phyloP scores from a whole-genome alignment of 2,888 invertebrate genomes.

The Cenopis cana region DNA sequence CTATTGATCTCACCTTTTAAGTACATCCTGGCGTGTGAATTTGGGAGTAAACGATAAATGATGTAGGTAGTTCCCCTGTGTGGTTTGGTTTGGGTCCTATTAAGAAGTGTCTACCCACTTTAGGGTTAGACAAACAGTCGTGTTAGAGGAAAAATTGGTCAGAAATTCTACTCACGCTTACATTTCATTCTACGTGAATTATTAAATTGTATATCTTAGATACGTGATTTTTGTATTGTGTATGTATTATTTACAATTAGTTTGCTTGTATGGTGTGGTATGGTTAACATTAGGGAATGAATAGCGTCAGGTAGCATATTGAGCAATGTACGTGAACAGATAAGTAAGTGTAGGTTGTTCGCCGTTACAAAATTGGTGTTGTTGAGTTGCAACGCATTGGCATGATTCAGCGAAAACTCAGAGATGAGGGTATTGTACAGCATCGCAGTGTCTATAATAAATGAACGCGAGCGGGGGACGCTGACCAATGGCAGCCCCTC shows the following conservation, averaged over 20 bases:
- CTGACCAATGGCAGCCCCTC: conserved; percentile 85
- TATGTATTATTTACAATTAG: neutral
- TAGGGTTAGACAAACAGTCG: conserved; percentile 6
- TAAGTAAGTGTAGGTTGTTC: neutral
- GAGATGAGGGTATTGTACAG: conserved; percentile 61
- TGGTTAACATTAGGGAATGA: neutral
- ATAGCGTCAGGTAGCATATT: too few species aligned
- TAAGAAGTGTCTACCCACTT: neutral
- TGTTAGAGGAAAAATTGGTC: conserved; percentile 6
- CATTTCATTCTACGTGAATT: neutral
- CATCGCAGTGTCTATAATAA: conserved; percentile 85
- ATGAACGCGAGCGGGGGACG: conserved; percentile 84
- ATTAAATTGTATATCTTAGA: neutral
- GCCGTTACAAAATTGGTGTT: neutral
- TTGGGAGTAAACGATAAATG: neutral
- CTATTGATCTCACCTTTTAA: neutral
- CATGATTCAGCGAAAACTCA: conserved; percentile 42
- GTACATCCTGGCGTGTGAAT: neutral
- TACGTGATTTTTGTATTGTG: neutral
- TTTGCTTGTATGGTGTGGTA: neutral
- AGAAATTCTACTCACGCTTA: neutral
- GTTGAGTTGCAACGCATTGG: conserved; percentile 33
- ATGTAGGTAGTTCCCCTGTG: neutral
- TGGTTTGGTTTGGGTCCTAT: neutral
- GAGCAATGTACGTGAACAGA: too few species aligned